Base-by-base conservation (phyloP, 2,113 vertebrate genomes). In the Brachypodius melanocephalos region DNA sequence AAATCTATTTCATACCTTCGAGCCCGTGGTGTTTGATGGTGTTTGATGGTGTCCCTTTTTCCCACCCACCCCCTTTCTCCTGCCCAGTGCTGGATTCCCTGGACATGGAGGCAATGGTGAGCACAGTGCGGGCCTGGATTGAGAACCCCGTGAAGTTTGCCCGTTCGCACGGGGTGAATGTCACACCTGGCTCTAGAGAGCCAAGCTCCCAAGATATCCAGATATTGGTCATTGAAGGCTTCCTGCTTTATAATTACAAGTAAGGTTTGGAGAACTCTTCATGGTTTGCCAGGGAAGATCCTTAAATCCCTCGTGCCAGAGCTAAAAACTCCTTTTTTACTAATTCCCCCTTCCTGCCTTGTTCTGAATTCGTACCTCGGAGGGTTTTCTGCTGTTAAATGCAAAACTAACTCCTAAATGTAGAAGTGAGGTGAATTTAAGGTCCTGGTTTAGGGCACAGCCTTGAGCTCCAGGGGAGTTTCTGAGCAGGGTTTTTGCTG, bases 21-120 rank as follows among this genome's bases (percentile, higher is more conserved):
- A 46, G 34, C 84, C 40, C 13, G 17, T 43, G 83, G 6, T 40
- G 79, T 4, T 29, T 20, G 59, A 1, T 29, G 32, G 25, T 73
- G 45, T 63, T 91, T 92, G 83, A 81, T 45, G 13, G 24, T 42
- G 7, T 93, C 7, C 25, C 91, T 92, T 36, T 73, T 46, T 73
- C 87, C 93, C 89, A 59, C 59, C 93, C 86, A 31, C 55, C 31
- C 22, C 55, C 74, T 65, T 95, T 98, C 88, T 97, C 97, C 91
- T 20, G 14, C 51, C 45, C 21, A 98, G 98, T 97, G 96, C 96
- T 98, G 86, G 98, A 97, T 43, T 97, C 98, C 45, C 51, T 99
- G 98, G 99, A 99, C 97, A 99, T 99, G 98, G 99, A 99, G 55
- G 98, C 99, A 73, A 98, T 99, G 99, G 98, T 99, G 98, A 98